These are phyloP conservation scores for Actinostola sp. DNA, from an alignment of 92 coral and sea anemone genomes.

Conservation along the genomic window DNA sequence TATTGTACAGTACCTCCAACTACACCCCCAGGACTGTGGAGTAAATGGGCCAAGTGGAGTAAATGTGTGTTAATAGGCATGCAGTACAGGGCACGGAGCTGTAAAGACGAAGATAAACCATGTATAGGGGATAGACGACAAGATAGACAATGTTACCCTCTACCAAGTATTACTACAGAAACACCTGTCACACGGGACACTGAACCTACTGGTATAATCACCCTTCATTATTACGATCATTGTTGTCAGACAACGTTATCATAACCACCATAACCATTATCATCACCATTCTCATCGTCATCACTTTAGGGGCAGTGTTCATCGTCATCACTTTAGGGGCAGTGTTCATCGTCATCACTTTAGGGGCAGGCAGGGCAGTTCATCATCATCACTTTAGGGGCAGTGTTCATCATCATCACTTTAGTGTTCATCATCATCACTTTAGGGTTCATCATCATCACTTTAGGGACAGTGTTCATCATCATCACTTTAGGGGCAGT, in stretches of 20 bases:
- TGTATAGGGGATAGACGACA: conserved; percentile 34
- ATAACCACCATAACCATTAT: background rate
- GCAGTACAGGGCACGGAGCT: conserved; percentile 44
- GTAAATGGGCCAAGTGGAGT: conserved; percentile 55
- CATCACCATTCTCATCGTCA: background rate
- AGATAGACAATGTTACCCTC: conserved; percentile 38
- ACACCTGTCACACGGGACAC: background rate
- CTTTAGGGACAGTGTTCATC: no score
- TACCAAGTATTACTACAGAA: background rate
- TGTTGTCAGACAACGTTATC: background rate
- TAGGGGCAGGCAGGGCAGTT: no score
- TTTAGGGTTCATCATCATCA: no score
- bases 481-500: no score
- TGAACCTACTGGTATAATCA: background rate
- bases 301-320: no score
- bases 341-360: no score
- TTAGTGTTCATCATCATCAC: no score
- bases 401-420: no score
- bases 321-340: no score
- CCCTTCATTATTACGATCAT: no score
- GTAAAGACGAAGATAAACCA: conserved; percentile 44
- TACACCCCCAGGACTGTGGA: conserved; percentile 45
- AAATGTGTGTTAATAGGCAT: conserved; percentile 49
- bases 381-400: no score
- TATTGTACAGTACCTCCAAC: conserved; percentile 14